A percentile compares a stretch with the other conserved stretches of the same genome.
Evolutionary conservation across 2,888 invertebrate species (phyloP).

Genomic region (Trilocha varians): DNA sequence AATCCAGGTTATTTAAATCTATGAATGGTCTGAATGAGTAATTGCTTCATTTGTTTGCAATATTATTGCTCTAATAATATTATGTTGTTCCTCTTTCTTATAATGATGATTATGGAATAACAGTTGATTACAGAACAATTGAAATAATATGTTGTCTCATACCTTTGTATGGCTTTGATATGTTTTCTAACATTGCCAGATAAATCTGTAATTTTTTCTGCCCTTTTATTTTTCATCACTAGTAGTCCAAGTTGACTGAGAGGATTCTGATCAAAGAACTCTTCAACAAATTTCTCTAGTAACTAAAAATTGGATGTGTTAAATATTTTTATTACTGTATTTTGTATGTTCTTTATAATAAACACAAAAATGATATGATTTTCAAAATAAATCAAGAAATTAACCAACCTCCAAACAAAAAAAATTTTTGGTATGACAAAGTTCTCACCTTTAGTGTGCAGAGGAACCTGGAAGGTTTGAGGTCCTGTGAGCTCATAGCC

Average conservation of each 20-base stretch:
- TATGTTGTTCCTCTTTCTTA: too few relatives aligned
- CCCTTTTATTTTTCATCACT: conserved; percentile 91
- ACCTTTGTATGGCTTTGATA: conserved; percentile 78
- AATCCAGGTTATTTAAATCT: too few relatives aligned
- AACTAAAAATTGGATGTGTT: conserved; percentile 83
- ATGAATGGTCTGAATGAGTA: too few relatives aligned
- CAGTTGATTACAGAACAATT: not conserved
- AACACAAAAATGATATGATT: too few relatives aligned
- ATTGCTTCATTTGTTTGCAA: too few relatives aligned
- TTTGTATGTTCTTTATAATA: too few relatives aligned
- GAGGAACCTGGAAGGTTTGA: conserved; percentile 92
- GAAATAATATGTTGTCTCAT: conserved; percentile 8
- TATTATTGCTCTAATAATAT: too few relatives aligned
- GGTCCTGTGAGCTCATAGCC: conserved; percentile 94
- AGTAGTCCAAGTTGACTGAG: conserved; percentile 97
- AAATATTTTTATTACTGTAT: too few relatives aligned
- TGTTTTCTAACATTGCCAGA: conserved; percentile 90
- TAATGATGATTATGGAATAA: too few relatives aligned
- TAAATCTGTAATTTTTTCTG: conserved; percentile 92
- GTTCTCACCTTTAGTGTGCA: conserved; percentile 88
- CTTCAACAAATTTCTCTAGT: conserved; percentile 93
- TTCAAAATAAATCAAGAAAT: too few relatives aligned
- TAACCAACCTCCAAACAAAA: too few relatives aligned
- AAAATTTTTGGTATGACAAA: too few relatives aligned
- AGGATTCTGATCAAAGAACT: conserved; percentile 99